These are phyloP conservation scores for Epinephelus moara DNA, from an alignment of 2,113 vertebrate species.

Conservation along the genomic window DNA sequence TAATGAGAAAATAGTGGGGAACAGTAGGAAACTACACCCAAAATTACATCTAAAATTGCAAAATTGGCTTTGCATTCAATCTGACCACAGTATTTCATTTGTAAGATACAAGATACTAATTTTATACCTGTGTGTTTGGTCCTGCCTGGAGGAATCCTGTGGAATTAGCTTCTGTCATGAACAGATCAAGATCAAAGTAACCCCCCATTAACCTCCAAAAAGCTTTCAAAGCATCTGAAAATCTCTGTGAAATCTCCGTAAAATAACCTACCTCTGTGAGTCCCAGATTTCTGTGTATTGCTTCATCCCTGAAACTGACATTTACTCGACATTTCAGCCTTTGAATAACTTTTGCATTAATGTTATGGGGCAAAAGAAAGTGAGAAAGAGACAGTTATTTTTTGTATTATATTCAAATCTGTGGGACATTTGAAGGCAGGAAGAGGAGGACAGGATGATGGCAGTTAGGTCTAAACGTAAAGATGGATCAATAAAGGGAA, in stretches of 20 bases:
- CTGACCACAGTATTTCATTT: neutral
- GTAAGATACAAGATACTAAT: neutral
- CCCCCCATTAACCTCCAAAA: slow-evolving; percentile 4
- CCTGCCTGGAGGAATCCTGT: neutral
- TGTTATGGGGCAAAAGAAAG: neutral
- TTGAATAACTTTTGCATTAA: slow-evolving; percentile 5
- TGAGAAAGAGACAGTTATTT: neutral
- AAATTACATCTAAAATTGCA: neutral
- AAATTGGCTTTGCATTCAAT: neutral
- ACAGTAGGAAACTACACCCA: no score
- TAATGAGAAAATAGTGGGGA: neutral
- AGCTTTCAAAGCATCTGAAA: slow-evolving; percentile 13
- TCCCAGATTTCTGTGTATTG: slow-evolving; percentile 24
- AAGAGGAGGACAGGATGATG: neutral
- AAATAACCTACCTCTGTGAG: neutral
- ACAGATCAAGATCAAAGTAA: neutral
- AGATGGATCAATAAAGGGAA: neutral
- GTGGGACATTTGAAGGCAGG: neutral
- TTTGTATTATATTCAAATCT: neutral
- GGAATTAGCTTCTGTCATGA: neutral
- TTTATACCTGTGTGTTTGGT: neutral
- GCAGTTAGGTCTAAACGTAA: neutral
- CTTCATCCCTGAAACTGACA: slow-evolving; percentile 28
- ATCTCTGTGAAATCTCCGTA: neutral
- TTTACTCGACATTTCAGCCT: neutral